Conservation (phyloP, 2,113 vertebrate genomes). For the Tupaia chinensis region DNA sequence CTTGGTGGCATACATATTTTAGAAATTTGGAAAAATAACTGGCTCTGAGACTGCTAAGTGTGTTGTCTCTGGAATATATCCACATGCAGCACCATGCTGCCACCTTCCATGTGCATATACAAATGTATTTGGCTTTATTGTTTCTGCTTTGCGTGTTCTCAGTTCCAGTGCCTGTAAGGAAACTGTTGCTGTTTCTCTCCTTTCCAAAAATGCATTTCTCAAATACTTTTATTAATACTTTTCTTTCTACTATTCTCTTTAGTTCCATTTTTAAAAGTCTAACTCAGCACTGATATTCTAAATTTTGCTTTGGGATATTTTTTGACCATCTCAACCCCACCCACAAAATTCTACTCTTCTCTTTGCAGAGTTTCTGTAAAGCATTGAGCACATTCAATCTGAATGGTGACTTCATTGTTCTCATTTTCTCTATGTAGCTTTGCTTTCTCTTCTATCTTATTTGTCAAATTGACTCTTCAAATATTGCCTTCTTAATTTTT, state of each 20-base stretch:
- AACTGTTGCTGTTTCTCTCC: background rate
- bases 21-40: background rate
- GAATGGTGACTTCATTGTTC: background rate
- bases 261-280: background rate
- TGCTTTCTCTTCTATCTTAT: background rate
- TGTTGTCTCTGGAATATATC: background rate
- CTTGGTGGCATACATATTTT: background rate
- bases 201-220: background rate
- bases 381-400: background rate
- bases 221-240: background rate
- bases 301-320: constrained; percentile 32
- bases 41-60: background rate
- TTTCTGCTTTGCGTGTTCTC: constrained; percentile 56
- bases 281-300: constrained; percentile 3
- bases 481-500: background rate
- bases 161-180: constrained; percentile 3
- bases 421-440: constrained; percentile 15
- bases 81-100: background rate
- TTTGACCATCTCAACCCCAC: background rate
- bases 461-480: constrained; percentile 24
- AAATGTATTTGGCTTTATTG: background rate
- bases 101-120: constrained; percentile 31
- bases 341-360: background rate
- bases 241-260: constrained; percentile 39
- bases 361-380: background rate